These are phyloP conservation scores for Cepaea nemoralis DNA, from an alignment of 1,140 invertebrate genomes.

Conservation along the genomic window DNA sequence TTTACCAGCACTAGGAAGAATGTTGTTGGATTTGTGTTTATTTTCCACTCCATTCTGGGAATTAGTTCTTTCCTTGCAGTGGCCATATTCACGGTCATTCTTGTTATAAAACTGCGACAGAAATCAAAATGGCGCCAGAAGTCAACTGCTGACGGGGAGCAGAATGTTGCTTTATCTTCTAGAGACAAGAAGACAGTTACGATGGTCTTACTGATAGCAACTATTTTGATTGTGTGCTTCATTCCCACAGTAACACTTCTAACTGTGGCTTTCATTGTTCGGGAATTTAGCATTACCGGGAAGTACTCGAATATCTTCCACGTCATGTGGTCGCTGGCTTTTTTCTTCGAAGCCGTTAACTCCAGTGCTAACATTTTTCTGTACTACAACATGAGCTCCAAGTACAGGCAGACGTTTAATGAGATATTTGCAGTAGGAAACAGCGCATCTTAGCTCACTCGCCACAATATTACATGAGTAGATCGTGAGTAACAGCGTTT, in stretches of 20 bases:
- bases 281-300: conserved; percentile 3
- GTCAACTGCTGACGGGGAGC: background rate
- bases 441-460: too few relatives aligned
- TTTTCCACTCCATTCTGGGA: background rate
- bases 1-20: background rate
- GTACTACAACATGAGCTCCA: conserved; percentile 22
- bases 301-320: conserved; percentile 6
- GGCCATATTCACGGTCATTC: background rate
- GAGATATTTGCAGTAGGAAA: too few relatives aligned
- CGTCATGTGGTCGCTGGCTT: conserved; percentile 10
- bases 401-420: conserved; percentile 1
- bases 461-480: too few relatives aligned
- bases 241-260: background rate
- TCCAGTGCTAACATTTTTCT: conserved; percentile 25
- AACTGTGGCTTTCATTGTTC: background rate
- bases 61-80: background rate
- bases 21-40: background rate
- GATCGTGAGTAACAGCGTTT: too few relatives aligned
- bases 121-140: conserved; percentile 17
- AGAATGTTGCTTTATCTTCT: background rate
- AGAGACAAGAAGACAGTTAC: conserved; percentile 11
- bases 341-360: conserved; percentile 17
- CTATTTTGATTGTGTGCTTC: conserved; percentile 6
- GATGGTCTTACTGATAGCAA: conserved; percentile 2
- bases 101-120: background rate